Percentiles rank a stretch among this genome's conserved stretches.
These are phyloP conservation scores for Siphlonurus alternatus DNA, from an alignment of 2,888 invertebrate genomes.

Conservation along the genomic window DNA sequence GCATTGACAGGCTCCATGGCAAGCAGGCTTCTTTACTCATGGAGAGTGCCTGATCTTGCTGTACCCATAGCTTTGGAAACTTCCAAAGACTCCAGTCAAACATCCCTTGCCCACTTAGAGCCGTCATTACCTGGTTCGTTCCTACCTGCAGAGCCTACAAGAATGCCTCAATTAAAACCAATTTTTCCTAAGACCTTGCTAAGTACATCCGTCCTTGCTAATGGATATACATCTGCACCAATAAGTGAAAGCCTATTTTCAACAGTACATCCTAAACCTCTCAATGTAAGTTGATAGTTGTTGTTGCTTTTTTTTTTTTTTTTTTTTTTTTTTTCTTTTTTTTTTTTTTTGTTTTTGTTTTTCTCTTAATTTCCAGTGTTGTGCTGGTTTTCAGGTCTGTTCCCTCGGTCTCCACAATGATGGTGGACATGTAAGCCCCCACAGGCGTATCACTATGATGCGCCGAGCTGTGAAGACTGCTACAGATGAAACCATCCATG, in stretches of 20 bases:
- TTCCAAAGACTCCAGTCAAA: neutral
- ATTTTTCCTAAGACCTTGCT: neutral
- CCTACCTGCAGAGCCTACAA: neutral
- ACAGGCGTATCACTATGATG: neutral
- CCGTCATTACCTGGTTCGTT: neutral
- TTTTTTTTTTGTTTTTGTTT: neutral
- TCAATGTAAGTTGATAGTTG: neutral
- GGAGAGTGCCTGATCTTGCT: neutral
- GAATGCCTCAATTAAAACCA: neutral
- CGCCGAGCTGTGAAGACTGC: neutral
- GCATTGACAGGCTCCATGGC: neutral
- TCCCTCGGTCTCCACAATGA: neutral
- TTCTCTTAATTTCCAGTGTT: too few species aligned
- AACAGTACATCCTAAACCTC: neutral
- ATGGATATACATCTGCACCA: neutral
- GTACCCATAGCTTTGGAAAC: neutral
- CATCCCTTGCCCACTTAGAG: too few species aligned
- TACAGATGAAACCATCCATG: neutral
- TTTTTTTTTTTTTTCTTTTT: neutral
- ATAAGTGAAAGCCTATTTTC: neutral
- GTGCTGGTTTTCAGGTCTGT: neutral
- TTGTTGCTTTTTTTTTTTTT: neutral
- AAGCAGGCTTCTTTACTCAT: neutral
- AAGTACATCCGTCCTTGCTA: neutral
- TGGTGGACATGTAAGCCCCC: neutral